Conservation (phyloP, 2,113 vertebrate genomes). For the Hippocampus abdominalis region DNA sequence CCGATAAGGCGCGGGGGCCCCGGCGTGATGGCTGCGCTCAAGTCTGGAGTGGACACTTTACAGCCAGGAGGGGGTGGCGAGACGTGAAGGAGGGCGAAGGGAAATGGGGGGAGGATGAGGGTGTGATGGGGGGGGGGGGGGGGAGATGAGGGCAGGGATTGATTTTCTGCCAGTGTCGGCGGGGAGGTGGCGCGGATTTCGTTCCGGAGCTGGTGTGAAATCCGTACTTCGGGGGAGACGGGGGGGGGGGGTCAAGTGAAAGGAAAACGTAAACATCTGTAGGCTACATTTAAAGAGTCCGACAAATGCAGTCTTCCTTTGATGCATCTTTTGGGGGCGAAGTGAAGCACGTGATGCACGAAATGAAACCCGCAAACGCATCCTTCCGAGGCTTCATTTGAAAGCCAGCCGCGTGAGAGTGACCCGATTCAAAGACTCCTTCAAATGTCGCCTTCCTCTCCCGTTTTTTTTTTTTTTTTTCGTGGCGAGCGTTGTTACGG, state of each 20-base stretch:
- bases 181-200: constrained; percentile 35
- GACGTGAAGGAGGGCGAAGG: constrained; percentile 31
- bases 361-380: background rate
- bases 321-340: background rate
- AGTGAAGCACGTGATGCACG: no score
- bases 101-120: background rate
- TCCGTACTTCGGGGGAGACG: constrained; percentile 19
- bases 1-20: constrained; percentile 56
- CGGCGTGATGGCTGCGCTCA: constrained; percentile 44
- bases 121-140: background rate
- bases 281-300: background rate
- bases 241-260: constrained; percentile 33
- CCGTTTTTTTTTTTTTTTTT: background rate
- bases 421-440: background rate
- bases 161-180: constrained; percentile 65
- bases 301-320: background rate
- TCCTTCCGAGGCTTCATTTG: background rate
- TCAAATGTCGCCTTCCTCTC: background rate
- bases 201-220: constrained; percentile 52
- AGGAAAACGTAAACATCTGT: constrained; percentile 8
- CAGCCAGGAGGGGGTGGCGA: constrained; percentile 52
- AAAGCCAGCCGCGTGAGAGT: background rate
- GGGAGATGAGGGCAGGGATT: constrained; percentile 51
- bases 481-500: no score
- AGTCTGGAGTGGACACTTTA: constrained; percentile 54